A percentile compares a stretch with the other conserved stretches of the same genome.
These are phyloP conservation scores for Camponotus pennsylvanicus DNA, from an alignment of 1,140 invertebrate species.

Conservation along the genomic window DNA sequence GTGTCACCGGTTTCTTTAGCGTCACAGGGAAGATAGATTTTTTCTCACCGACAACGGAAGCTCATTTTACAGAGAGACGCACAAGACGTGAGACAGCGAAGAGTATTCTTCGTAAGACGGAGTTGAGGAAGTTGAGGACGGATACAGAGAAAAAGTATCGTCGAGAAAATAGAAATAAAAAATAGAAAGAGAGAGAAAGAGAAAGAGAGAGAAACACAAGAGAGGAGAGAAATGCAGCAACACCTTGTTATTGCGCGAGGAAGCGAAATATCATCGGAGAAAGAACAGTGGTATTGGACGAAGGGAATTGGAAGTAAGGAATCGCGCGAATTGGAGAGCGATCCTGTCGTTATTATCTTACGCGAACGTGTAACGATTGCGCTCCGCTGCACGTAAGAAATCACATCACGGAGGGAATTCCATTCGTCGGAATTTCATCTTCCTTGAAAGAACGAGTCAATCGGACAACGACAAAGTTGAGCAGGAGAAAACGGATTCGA, in stretches of 20 bases:
- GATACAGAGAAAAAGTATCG: not conserved
- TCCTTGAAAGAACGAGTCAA: not conserved
- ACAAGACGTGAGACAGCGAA: conserved; percentile 9
- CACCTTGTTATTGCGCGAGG: conserved; percentile 21
- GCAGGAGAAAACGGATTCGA: not conserved
- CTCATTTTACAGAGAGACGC: conserved; percentile 21
- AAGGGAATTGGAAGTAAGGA: not conserved
- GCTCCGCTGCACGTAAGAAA: not conserved
- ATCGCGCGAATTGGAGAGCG: not conserved
- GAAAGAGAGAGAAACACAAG: not conserved
- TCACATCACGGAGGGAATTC: conserved; percentile 16
- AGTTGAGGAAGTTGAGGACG: conserved; percentile 28
- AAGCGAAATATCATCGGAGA: conserved; percentile 36
- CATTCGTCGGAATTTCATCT: conserved; percentile 19
- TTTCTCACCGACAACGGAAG: conserved; percentile 8
- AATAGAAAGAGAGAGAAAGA: too few relatives aligned
- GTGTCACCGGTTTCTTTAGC: conserved; percentile 4
- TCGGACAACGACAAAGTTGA: not conserved
- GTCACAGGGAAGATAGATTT: conserved; percentile 36
- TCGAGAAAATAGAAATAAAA: not conserved
- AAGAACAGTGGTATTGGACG: not conserved
- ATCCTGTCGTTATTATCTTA: conserved; percentile 37
- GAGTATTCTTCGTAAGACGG: conserved; percentile 25
- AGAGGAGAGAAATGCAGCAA: conserved; percentile 15
- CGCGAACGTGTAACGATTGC: not conserved